Evolutionary conservation across 2,797 vertebrate genomes (phyloP).

Genomic region (Eulemur albifrons): DNA sequence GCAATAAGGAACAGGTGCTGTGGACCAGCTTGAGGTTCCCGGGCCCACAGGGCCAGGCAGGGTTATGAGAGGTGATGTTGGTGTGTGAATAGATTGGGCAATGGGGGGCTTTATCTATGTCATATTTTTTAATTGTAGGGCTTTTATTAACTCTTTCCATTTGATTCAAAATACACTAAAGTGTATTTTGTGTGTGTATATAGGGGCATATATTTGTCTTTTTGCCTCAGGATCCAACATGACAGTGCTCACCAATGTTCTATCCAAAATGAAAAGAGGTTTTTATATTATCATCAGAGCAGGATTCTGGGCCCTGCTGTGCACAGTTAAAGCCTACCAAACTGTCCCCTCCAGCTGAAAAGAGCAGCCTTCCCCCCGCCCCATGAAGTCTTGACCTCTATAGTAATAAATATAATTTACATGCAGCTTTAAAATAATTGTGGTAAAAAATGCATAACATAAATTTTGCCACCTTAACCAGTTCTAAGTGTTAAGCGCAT

Average conservation of each 20-base stretch:
- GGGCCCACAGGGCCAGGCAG: no score
- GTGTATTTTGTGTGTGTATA: neutral
- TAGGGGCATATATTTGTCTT: neutral
- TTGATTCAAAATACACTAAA: neutral
- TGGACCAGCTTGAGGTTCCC: neutral
- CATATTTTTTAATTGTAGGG: no score
- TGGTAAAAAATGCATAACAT: neutral
- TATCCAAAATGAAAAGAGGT: neutral
- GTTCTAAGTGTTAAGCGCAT: neutral
- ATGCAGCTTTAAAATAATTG: neutral
- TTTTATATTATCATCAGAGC: neutral
- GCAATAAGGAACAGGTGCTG: neutral
- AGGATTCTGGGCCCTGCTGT: neutral
- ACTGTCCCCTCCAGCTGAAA: neutral
- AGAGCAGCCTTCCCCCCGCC: neutral
- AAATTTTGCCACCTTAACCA: neutral
- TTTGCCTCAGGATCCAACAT: neutral
- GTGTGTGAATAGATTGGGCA: neutral
- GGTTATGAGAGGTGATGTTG: neutral
- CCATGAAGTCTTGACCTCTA: neutral
- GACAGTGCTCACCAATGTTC: neutral
- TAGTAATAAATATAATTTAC: neutral
- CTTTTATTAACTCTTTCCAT: neutral
- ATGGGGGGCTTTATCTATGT: neutral
- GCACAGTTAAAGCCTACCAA: neutral